Evolutionary conservation across 2,113 vertebrate genomes (phyloP), one percentile per base, ranked within the genome.

Genomic region (Triplophysa siluroides): DNA sequence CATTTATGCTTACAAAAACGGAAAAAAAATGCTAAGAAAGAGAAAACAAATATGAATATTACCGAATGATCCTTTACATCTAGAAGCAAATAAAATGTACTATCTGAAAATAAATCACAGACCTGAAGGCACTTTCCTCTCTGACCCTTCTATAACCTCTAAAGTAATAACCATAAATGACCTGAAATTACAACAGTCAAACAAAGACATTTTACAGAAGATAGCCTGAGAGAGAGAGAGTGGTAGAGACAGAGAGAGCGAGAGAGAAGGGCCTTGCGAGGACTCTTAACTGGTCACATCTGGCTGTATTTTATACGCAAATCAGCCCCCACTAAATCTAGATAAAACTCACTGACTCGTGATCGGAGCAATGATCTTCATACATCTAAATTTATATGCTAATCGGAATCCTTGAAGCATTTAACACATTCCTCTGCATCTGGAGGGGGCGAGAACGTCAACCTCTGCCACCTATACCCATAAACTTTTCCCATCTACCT

Each of bases 301-400:
- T 86, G 85, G 88, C 87, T 89, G 83, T 92, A 93, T 93, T 93
- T 93, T 92, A 91, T 91, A 90, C 52, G 87, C 88, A 91, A 92
- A 92, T 88, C 88, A 87, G 89, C 85, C 89, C 86, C 83, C 88
- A 92, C 92, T 93, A 89, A 90, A 91, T 93, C 94, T 87, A 93
- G 92, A 92, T 92, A 93, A 94, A 94, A 92, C 87, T 90, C 92
- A 91, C 88, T 90, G 92, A 88, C 84, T 90, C 90, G 91, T 89
- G 91, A 93, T 93, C 93, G 88, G 86, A 85, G 86, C 92, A 81
- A 88, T 89, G 92, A 94, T 93, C 93, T 93, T 86, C 87, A 91
- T 90, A 92, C 89, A 88, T 93, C 92, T 93, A 93, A 91, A 93
- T 94, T 91, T 93, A 91, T 92, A 93, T 93, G 93, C 92, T 92